Base-by-base conservation (phyloP, 2,797 vertebrate genomes). In the Malacoctenus gilli region DNA sequence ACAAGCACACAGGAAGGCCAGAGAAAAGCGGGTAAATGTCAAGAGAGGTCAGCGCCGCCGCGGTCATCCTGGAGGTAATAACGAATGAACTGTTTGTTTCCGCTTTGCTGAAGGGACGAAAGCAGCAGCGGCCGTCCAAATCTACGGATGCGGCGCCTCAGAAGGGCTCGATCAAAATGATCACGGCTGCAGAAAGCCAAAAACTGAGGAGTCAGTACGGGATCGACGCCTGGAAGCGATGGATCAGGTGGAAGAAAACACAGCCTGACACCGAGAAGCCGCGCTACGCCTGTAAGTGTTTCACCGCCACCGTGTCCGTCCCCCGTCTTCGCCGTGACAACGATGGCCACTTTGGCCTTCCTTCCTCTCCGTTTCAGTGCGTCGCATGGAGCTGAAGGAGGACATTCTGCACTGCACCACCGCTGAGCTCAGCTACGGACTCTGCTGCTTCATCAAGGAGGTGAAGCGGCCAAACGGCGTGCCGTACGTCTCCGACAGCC, bases 141-240 rank as follows among this genome's bases (percentile, higher is more conserved):
- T 55, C 51, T 3, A 14, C 61, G 1, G 80, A 93, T 0, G 80
- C 84, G 1, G 54, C 90, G n/a, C 82, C 13, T 19, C 53, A 46
- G 3, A 77, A 8, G 48, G 50, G 13, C 4, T 8, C 59, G 0
- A 1, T 51, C 22, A 49, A 11, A 4, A 70, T 73, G 4, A 15
- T 30, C 0, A 1, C 7, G 2, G 15, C 53, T 4, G 6, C 77
- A 1, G 75, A 77, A 0, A 8, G 49, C 21, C 91, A 90, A 2
- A 94, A 90, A 54, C 85, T 99, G 0, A 94, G 95, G 75, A 93
- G 94, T 18, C 92, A 94, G 81, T 99, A 99, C 0, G 97, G 96
- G 12, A 91, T 99, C 1, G 95, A 97, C 0, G 94, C 96, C 42
- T 99, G 96, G 97, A 97, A 93, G 86, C 90, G 92, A 65, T 99